Base-by-base conservation (phyloP, 2,888 invertebrate species). In the Xestobium rufovillosum region DNA sequence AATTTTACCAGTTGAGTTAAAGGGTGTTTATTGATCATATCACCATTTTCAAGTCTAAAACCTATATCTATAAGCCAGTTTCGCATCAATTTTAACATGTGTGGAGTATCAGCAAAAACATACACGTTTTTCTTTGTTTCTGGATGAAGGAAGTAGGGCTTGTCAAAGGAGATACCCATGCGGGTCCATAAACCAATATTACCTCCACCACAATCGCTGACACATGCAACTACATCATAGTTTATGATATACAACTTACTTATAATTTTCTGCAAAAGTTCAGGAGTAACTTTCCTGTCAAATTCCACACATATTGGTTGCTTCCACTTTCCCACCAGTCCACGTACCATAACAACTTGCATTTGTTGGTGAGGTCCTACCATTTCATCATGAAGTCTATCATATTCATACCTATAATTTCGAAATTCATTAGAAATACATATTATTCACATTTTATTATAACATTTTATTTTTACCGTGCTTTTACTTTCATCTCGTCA, bases 271-370 rank as follows among this genome's bases (percentile, higher is more conserved):
- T 36, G 6, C 14, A 51, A 38, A 39, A 55, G 33, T n/a, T 42
- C 15, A 38, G 45, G 36, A 12, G 53, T 56, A 31, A 59, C 50
- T 39, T 50, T 55, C 38, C 45, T 30, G 38, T 57, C 59, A 41
- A 60, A 59, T 10, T 39, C 44, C 9, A 48, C 31, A 31, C 38
- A 53, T 14, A 53, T 36, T 12, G 48, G 51, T 34, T 55, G 52
- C 29, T 53, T 50, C 47, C 52, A 53, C 10, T 47, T 41, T 4
- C 27, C 41, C 33, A 45, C 45, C 4, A 53, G 29, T 9, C 52
- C 52, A 26, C 51, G 34, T 14, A 42, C 46, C 43, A 56, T 48
- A 4, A 49, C 36, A 4, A 48, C 49, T 42, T 49, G 55, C 47
- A 52, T 51, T 29, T 55, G 36, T 11, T 36, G 38, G 35, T 52